Evolutionary conservation across 2,888 invertebrate species (phyloP), one percentile per base, ranked within the genome.

Genomic region (Brenthis hecate): DNA sequence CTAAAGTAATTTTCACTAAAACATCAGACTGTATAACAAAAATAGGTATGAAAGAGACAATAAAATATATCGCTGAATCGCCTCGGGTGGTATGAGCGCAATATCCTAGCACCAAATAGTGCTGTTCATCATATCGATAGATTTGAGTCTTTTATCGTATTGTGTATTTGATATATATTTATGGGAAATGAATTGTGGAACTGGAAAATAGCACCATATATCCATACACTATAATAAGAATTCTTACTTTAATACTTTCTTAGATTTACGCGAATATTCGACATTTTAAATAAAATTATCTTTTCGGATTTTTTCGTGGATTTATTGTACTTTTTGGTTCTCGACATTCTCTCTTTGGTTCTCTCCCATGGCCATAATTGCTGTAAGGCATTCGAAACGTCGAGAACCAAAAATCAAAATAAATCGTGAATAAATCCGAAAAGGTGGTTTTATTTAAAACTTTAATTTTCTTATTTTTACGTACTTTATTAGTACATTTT

Each of bases 1-100:
- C 36, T 43, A 11, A 43, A 43, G 11, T n/a, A n/a, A 51, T 53
- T n/a, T n/a, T 53, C 14, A n/a, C 8, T 5, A 53, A 43, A 43
- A 11, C 11, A 43, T 43, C 61, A 61, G 0, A 11, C 62, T 62
- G 77, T 70, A 74, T 71, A 73, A 71, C 67, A 60, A 60, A 58
- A 63, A 73, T 67, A 56, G 36, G 78, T 71, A 68, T 72, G 75
- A 69, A 75, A 75, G 75, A 75, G 72, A 74, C 66, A 66, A 68
- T 68, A 74, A 77, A 69, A 75, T 78, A 73, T 67, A 71, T 77
- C 78, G 75, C 73, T 65, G 72, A 56, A 75, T 77, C 57, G 85
- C 86, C 79, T 68, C 76, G 70, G 82, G 85, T 81, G 74, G 74
- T 77, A 77, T 76, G 81, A 82, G 78, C 75, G 82, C 81, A 86